Evolutionary conservation across 2,888 invertebrate genomes (phyloP), one percentile per base, ranked within the genome.

Genomic region (Chloroclysta siterata): DNA sequence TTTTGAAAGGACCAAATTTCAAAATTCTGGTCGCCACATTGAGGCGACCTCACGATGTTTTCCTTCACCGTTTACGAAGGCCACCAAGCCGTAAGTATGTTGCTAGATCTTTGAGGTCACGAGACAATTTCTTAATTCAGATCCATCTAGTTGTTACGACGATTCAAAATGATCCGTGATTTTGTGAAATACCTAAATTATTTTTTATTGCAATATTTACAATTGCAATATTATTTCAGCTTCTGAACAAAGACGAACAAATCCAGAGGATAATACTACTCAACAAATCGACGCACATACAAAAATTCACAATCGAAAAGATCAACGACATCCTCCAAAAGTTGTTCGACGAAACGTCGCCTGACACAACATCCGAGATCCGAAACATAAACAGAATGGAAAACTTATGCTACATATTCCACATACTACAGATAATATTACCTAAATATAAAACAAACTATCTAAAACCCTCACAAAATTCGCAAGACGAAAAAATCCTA

Each of bases 201-300:
- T n/a, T n/a, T n/a, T n/a, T n/a, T n/a, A n/a, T n/a, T n/a, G n/a
- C n/a, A n/a, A n/a, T n/a, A n/a, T n/a, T n/a, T n/a, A n/a, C n/a
- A n/a, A n/a, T 39, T 39, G 6, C 36, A 39, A 39, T 22, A 22
- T 11, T 2, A 11, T 87, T 85, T 14, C 83, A 92, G 92, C 68
- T 87, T 2, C 17, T 82, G n/a, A 77, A 74, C 57, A 89, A 85
- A 73, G 88, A 91, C 13, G 87, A 87, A 36, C 69, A 58, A 0
- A 75, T 85, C 0, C 78, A 88, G 52, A 74, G 90, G 0, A 61
- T 90, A 2, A 53, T 87, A 5, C 73, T 89, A 0, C 60, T 91
- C 0, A 91, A 85, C 70, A 80, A 81, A 73, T 92, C 91, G 0
- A 62, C 64, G 0, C 87, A 92, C 58, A 81, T 91, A 64, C 79